phyloP scores from a whole-genome alignment of 1,140 invertebrate species.

The Globodera ellingtonae region DNA sequence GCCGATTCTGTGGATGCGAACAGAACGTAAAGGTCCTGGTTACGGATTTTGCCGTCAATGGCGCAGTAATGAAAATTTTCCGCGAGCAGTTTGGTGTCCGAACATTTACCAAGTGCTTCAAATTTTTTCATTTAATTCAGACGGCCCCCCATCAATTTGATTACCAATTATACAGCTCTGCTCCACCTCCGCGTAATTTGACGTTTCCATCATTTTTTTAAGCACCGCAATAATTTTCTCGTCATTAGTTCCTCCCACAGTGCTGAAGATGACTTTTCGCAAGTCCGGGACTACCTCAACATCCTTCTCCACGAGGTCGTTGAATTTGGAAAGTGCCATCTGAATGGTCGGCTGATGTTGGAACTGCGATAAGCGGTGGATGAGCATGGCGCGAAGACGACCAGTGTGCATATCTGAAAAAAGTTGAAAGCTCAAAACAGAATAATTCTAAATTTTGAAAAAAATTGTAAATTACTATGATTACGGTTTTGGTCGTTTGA shows the following conservation, averaged over 20 bases:
- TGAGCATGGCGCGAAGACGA: constrained; percentile 81
- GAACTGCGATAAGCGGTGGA: constrained; percentile 79
- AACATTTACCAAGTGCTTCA: constrained; percentile 20
- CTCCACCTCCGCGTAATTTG: constrained; percentile 89
- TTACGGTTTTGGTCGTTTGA: too few relatives aligned
- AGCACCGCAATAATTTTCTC: constrained; percentile 77
- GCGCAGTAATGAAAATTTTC: constrained; percentile 68
- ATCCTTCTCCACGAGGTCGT: constrained; percentile 72
- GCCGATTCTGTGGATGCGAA: constrained; percentile 73
- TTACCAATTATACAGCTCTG: constrained; percentile 81
- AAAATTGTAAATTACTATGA: too few relatives aligned
- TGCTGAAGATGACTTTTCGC: constrained; percentile 78
- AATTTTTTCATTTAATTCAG: not conserved
- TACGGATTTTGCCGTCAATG: constrained; percentile 84
- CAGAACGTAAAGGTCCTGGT: constrained; percentile 85
- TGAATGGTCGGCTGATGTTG: constrained; percentile 77
- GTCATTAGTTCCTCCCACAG: constrained; percentile 76
- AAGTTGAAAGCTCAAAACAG: not conserved
- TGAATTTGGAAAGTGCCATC: constrained; percentile 76
- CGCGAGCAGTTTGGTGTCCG: constrained; percentile 23
- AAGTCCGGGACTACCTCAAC: constrained; percentile 82
- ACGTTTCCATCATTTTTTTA: constrained; percentile 78
- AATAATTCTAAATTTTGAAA: not conserved
- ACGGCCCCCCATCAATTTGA: constrained; percentile 66
- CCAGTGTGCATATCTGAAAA: constrained; percentile 71